Percentiles rank a stretch among this genome's conserved stretches.
Evolutionary conservation across 2,888 invertebrate genomes (phyloP).

Genomic region (Papilio protenor): DNA sequence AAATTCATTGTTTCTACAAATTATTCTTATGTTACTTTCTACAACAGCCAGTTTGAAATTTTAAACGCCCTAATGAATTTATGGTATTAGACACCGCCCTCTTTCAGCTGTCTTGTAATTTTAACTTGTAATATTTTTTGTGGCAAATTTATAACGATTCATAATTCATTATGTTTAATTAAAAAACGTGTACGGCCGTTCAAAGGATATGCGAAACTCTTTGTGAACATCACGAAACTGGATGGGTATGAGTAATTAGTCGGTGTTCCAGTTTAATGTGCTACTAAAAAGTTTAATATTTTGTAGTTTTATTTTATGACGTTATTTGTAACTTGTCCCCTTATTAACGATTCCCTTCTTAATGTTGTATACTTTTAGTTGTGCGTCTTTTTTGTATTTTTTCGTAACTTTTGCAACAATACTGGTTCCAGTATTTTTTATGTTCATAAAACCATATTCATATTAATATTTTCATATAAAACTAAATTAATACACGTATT

Average conservation of each 20-base stretch:
- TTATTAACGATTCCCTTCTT: neutral
- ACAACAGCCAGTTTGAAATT: constrained; percentile 19
- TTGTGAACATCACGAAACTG: constrained; percentile 1
- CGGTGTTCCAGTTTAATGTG: neutral
- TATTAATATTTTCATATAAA: too few relatives aligned
- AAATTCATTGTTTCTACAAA: constrained; percentile 40
- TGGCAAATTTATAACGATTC: constrained; percentile 23
- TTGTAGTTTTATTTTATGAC: neutral
- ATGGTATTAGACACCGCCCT: constrained; percentile 26
- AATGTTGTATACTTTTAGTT: too few relatives aligned
- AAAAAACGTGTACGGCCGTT: constrained; percentile 1
- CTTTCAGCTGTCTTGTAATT: constrained; percentile 37
- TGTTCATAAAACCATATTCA: too few relatives aligned
- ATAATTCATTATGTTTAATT: constrained; percentile 32
- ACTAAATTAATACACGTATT: neutral
- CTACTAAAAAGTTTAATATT: neutral
- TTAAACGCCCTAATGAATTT: constrained; percentile 28
- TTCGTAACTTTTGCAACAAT: too few relatives aligned
- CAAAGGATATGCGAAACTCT: neutral
- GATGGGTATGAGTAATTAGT: neutral
- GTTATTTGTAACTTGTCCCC: neutral
- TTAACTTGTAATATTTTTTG: constrained; percentile 9
- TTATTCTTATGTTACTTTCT: constrained; percentile 33
- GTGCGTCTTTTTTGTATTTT: too few relatives aligned
- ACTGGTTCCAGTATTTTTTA: too few relatives aligned